Percentiles rank a stretch among this genome's conserved stretches.
Conservation (phyloP, 1,140 invertebrate genomes). For the Sycophaga agraensis region DNA sequence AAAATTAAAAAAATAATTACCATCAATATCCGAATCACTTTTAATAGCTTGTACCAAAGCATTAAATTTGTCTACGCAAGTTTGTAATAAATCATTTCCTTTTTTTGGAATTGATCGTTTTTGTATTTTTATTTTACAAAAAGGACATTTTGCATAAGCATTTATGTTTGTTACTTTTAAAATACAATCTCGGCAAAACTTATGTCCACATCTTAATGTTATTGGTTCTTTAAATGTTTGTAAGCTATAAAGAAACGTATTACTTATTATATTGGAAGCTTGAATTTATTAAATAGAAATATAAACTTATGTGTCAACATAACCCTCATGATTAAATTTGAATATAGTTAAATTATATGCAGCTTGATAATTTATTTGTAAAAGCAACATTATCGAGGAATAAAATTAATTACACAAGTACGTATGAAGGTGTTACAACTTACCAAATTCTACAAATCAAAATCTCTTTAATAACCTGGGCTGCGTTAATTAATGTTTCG, state of each 20-base stretch:
- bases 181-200: constrained; percentile 35
- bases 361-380: too few species aligned
- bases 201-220: constrained; percentile 37
- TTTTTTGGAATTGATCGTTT: constrained; percentile 29
- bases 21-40: constrained; percentile 28
- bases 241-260: too few species aligned
- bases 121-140: constrained; percentile 29
- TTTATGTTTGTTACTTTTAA: constrained; percentile 13
- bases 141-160: constrained; percentile 28
- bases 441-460: constrained; percentile 37
- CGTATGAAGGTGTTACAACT: constrained; percentile 7
- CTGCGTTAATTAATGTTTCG: constrained; percentile 16
- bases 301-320: too few species aligned
- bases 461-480: constrained; percentile 21
- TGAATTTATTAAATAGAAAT: too few species aligned
- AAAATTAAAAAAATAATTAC: constrained; percentile 8
- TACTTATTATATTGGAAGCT: too few species aligned
- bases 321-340: too few species aligned
- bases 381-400: too few species aligned
- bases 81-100: constrained; percentile 21
- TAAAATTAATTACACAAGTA: too few species aligned
- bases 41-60: constrained; percentile 22
- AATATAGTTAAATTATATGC: too few species aligned
- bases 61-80: constrained; percentile 12
- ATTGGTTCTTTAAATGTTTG: constrained; percentile 29